These are phyloP conservation scores for Drosophila multiciliata DNA, from an alignment of 2,888 invertebrate genomes.

Conservation along the genomic window DNA sequence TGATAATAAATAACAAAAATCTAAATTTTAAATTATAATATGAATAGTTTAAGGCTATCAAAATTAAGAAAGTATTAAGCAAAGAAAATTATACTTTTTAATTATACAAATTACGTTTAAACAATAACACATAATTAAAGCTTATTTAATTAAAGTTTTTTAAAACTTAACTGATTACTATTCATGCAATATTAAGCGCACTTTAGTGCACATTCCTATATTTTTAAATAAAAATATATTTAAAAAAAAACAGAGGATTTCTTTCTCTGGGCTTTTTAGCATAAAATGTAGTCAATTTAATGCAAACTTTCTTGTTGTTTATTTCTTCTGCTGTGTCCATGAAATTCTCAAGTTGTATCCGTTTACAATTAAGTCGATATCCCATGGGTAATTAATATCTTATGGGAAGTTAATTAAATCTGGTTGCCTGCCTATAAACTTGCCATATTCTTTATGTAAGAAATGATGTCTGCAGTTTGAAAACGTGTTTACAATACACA, in stretches of 20 bases:
- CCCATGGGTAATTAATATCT: slow-evolving; percentile 69
- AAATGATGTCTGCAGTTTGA: slow-evolving; percentile 20
- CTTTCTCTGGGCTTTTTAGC: too few species aligned
- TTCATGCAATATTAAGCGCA: not conserved
- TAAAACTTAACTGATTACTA: not conserved
- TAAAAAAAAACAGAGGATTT: not conserved
- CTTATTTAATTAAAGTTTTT: not conserved
- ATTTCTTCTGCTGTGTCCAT: slow-evolving; percentile 42
- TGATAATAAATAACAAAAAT: not conserved
- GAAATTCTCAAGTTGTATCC: slow-evolving; percentile 19
- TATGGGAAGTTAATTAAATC: slow-evolving; percentile 75
- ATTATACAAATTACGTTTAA: not conserved
- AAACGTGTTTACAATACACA: slow-evolving; percentile 58
- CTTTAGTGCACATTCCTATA: not conserved
- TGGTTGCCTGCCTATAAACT: slow-evolving; percentile 39
- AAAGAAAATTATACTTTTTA: not conserved
- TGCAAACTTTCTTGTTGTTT: too few species aligned
- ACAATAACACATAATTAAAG: too few species aligned
- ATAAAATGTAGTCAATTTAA: not conserved
- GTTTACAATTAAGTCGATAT: slow-evolving; percentile 27
- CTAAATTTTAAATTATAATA: not conserved
- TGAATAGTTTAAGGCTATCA: not conserved
- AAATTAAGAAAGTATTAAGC: not conserved
- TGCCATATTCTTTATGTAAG: slow-evolving; percentile 45
- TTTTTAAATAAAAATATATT: not conserved